Conservation (phyloP, 2,888 invertebrate species). For the Andrena hattorfiana region DNA sequence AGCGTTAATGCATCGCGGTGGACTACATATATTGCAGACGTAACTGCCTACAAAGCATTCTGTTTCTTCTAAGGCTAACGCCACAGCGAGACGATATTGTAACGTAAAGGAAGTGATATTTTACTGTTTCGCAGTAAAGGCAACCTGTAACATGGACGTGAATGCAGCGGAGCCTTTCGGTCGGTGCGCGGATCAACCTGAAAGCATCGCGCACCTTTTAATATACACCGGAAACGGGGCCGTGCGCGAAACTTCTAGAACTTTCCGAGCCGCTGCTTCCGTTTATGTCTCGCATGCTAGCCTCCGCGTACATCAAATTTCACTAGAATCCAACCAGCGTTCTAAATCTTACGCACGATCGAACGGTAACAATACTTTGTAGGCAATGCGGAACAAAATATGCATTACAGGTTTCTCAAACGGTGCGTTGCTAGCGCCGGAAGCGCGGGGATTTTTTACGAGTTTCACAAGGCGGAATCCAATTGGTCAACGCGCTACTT, state of each 20-base stretch:
- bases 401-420: slow-evolving; percentile 52
- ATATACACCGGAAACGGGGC: slow-evolving; percentile 80
- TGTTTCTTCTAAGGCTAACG: background rate
- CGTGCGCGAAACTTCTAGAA: slow-evolving; percentile 81
- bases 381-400: slow-evolving; percentile 46
- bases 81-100: slow-evolving; percentile 4
- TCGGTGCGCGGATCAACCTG: slow-evolving; percentile 68
- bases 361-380: slow-evolving; percentile 6
- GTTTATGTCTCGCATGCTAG: slow-evolving; percentile 13
- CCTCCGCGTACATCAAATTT: slow-evolving; percentile 11
- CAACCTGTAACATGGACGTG: slow-evolving; percentile 77
- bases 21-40: background rate
- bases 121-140: slow-evolving; percentile 48
- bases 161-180: slow-evolving; percentile 66
- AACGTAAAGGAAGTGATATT: slow-evolving; percentile 30
- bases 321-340: slow-evolving; percentile 2
- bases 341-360: slow-evolving; percentile 28
- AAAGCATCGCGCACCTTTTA: slow-evolving; percentile 78
- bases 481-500: slow-evolving; percentile 65
- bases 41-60: background rate
- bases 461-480: slow-evolving; percentile 46
- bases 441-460: slow-evolving; percentile 72
- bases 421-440: slow-evolving; percentile 68
- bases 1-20: background rate
- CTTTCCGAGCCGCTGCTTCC: slow-evolving; percentile 69